phyloP scores from a whole-genome alignment of 2,113 vertebrate genomes.

The Sorex araneus region DNA sequence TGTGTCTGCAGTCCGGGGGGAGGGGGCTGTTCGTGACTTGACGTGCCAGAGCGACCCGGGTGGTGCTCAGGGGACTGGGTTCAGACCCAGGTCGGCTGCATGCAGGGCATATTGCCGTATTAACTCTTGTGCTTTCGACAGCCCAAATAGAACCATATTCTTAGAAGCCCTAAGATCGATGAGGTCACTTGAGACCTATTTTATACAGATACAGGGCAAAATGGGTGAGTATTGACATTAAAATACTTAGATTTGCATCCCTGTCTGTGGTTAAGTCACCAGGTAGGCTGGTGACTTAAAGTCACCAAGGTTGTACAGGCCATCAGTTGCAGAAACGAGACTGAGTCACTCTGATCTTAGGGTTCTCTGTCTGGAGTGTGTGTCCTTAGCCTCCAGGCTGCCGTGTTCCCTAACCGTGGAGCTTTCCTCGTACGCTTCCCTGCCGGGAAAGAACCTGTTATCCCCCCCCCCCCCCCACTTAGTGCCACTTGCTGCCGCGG shows the following conservation, averaged over 20 bases:
- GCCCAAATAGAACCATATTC: conserved; percentile 21
- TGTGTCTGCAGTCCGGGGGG: no score
- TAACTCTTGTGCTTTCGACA: no score
- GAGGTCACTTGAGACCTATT: not conserved
- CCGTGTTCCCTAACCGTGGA: not conserved
- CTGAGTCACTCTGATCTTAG: not conserved
- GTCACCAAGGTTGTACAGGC: not conserved
- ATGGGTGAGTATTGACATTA: conserved; percentile 16
- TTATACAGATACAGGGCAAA: not conserved
- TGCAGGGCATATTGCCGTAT: no score
- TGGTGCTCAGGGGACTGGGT: no score
- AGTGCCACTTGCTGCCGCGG: conserved; percentile 26
- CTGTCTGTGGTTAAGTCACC: no score
- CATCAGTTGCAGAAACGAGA: conserved; percentile 31
- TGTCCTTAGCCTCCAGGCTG: not conserved
- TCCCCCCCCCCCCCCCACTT: not conserved
- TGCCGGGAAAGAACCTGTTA: not conserved
- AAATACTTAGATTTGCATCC: conserved; percentile 25
- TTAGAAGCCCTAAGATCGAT: conserved; percentile 19
- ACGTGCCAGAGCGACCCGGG: no score
- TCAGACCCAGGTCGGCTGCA: no score
- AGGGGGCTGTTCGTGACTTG: no score
- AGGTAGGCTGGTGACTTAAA: no score
- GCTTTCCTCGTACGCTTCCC: not conserved
- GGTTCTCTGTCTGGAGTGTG: not conserved